Evolutionary conservation across 2,888 invertebrate genomes (phyloP), one percentile per base, ranked within the genome.

Genomic region (Himalopsyche tibetana): DNA sequence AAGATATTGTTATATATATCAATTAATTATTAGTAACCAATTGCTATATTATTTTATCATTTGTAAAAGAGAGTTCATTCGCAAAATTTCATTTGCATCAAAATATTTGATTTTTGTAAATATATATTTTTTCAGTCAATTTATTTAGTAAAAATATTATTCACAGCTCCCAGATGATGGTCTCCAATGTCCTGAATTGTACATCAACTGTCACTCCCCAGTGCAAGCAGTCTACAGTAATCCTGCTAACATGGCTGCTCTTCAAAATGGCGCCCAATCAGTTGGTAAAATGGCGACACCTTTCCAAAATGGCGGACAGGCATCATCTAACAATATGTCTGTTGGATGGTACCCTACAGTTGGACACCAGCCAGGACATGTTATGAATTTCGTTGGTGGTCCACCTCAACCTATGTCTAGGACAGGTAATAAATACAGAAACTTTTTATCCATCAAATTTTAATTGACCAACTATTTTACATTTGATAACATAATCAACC

Each of bases 201-300:
- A 88, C 69, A 86, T 87, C 11, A 87, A 86, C 82, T 86, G 86
- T 19, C 86, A 86, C 55, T 84, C 87, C 0, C 87, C 87, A 1
- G 81, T 80, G 28, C 88, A 88, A 81, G 86, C 85, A 12, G 56
- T 88, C 19, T 88, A 88, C 69, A 88, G 82, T 55, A 87, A 80
- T 40, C 51, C 82, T 12, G 80, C 56, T 11, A 56, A 69, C 36
- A 85, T 82, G 36, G 55, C 74, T 5, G 55, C 87, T 17, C 36
- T 63, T 28, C 86, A 84, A 51, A 85, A 80, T 80, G 82, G 84
- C 36, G 79, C 84, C 82, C 87, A 85, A 40, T 15, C 82, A n/a
- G 55, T 82, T 5, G 81, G 63, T 79, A 86, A 80, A 74, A 85
- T 55, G 74, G 85, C 84, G 36, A 28, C 84, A 51, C 83, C 83